Evolutionary conservation across 2,113 vertebrate genomes (phyloP).

Genomic region (Neofelis nebulosa): DNA sequence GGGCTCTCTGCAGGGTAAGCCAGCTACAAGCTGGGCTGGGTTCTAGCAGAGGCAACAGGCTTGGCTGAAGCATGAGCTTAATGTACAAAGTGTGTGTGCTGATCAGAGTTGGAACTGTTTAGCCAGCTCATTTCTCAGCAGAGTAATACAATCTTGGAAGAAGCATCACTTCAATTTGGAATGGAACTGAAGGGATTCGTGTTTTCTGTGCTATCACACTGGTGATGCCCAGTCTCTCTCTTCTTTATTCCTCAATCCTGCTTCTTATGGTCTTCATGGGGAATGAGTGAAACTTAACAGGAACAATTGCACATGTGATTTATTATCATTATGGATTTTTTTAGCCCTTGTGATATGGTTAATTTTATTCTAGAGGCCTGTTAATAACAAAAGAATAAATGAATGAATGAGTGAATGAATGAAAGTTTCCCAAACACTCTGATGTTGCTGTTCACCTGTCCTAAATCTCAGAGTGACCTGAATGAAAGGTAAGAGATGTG

Average conservation of each 20-base stretch:
- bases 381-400: not conserved
- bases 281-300: not conserved
- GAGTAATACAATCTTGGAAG: not conserved
- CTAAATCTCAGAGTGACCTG: not conserved
- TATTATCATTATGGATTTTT: not conserved
- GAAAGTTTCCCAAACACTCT: not conserved
- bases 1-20: not conserved
- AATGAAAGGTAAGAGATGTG: not conserved
- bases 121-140: constrained; percentile 7
- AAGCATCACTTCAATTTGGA: constrained; percentile 37
- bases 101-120: not conserved
- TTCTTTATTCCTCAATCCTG: not conserved
- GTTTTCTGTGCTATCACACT: not conserved
- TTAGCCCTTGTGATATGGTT: not conserved
- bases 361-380: not conserved
- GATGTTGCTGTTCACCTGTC: not conserved
- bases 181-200: not conserved
- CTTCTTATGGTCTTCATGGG: not conserved
- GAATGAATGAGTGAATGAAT: not conserved
- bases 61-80: not conserved
- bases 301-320: not conserved
- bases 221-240: not conserved
- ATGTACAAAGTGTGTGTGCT: not conserved
- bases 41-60: not conserved
- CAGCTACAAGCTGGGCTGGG: constrained; percentile 10